Base-by-base conservation (phyloP, 92 coral and sea anemone species). In the Heteractis magnifica region DNA sequence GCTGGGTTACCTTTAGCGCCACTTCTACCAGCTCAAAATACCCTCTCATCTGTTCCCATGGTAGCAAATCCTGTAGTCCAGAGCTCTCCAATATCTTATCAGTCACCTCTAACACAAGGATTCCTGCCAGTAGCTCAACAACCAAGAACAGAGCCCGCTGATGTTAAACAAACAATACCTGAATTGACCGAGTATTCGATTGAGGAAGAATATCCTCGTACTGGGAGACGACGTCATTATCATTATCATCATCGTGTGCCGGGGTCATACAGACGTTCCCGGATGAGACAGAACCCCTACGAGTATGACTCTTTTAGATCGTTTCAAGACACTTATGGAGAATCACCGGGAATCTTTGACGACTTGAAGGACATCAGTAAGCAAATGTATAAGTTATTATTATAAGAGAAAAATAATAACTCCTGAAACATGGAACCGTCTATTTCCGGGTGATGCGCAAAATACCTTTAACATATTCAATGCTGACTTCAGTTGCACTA, bases 261-360 rank as follows among this genome's bases (percentile, higher is more conserved):
- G 34, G 65, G 20, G 15, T 58, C 79, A 48, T 52, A 23, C 34
- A 83, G 81, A 52, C 79, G 86, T 20, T 71, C 83, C 55, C 74
- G 51, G 53, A 80, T 52, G 75, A 68, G 75, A 9, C 44, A 44
- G 15, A 20, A 68, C 11, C 77, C 70, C 4, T 51, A 72, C 10
- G 73, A 72, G 7, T 79, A 79, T 34, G 88, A 77, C n/a, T 10
- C 83, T 21, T 78, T 65, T 55, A 52, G 83, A 44, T 60, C 83
- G 26, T 85, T 85, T 71, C 78, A 85, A 78, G 78, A 85, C 51
- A 85, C 83, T 5, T 85, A 85, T 71, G 88, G 88, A 4, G 41
- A 70, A 56, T 85, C 88, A 13, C 88, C 88, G 26, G 83, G 88
- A 21, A 85, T 85, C 74, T 85, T 85, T 71, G 88, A 85, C 19